phyloP scores from a whole-genome alignment of 2,888 invertebrate genomes.

The Lissonota sp. region DNA sequence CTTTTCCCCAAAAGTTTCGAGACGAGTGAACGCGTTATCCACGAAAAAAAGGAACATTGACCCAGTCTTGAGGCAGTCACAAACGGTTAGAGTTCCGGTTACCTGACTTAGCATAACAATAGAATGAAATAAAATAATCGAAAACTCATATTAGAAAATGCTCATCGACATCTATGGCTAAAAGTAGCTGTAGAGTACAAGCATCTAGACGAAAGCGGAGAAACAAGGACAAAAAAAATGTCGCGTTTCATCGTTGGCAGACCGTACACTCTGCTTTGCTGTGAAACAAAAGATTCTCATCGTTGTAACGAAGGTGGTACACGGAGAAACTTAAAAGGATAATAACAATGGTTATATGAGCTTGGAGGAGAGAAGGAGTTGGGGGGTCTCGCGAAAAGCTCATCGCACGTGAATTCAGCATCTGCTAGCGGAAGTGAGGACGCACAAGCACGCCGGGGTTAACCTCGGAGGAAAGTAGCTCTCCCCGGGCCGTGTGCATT shows the following conservation, averaged over 20 bases:
- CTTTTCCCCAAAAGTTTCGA: slow-evolving; percentile 21
- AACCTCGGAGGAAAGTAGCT: slow-evolving; percentile 58
- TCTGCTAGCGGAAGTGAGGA: slow-evolving; percentile 50
- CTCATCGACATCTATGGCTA: too few relatives aligned
- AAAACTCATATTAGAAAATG: too few relatives aligned
- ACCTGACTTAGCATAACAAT: too few relatives aligned
- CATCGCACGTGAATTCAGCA: slow-evolving; percentile 15
- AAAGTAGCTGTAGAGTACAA: too few relatives aligned
- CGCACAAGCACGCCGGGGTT: slow-evolving; percentile 30
- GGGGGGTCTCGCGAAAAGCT: background rate
- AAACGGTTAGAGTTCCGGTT: too few relatives aligned
- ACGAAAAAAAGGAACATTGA: slow-evolving; percentile 25
- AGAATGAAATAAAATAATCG: too few relatives aligned
- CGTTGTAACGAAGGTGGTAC: slow-evolving; percentile 27
- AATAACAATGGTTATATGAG: slow-evolving; percentile 38
- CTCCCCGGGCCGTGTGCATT: slow-evolving; percentile 26
- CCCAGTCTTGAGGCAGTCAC: slow-evolving; percentile 31
- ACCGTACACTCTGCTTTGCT: slow-evolving; percentile 34
- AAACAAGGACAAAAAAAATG: background rate
- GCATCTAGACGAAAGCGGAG: too few relatives aligned
- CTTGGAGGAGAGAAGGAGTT: slow-evolving; percentile 23
- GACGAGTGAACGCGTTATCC: slow-evolving; percentile 14
- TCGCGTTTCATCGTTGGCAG: slow-evolving; percentile 48
- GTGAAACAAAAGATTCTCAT: slow-evolving; percentile 60
- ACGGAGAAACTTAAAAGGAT: slow-evolving; percentile 19